Base-by-base conservation (phyloP, 2,113 vertebrate genomes). In the Gymnarchus niloticus region DNA sequence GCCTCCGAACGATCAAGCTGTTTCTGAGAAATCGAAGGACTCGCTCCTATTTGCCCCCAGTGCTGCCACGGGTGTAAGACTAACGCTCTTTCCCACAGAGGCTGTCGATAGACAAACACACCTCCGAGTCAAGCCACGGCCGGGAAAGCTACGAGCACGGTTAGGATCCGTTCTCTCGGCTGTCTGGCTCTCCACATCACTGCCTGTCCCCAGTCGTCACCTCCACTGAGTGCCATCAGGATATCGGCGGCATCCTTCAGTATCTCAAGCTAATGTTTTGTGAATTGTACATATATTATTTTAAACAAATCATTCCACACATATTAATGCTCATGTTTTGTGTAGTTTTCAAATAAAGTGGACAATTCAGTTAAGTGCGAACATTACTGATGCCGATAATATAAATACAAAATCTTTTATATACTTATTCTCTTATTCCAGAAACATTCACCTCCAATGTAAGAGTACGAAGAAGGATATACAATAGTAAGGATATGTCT, bases 71-170 rank as follows among this genome's bases (percentile, higher is more conserved):
- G n/a, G n/a, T 25, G n/a, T 85, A 5, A 52, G 33, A 14, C 49
- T 25, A 10, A 33, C 14, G 0, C 57, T 44, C 80, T 3, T 84
- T 59, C 65, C 21, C 6, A 0, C 95, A 99, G 98, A 95, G 94
- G 82, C 90, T 96, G 81, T 96, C 95, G 0, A 94, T 95, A 82
- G 97, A 99, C 88, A 98, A 96, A 90, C 96, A 96, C 92, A 95
- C 96, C 9, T 98, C 98, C 0, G 97, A 99, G 88, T 97, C 96
- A 0, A 96, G 87, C 88, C 0, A 91, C 78, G 92, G 92, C 85
- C 92, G 95, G 44, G 96, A 96, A 77, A 88, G 88, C 6, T 5
- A 91, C 0, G 97, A 98, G 87, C 96, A 95, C 0, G 96, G 98
- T 99, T 93, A 85, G 84, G 56, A 52, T 56, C 25, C 17, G 7